Base-by-base conservation (phyloP, 1,140 invertebrate genomes). In the Prorops nasuta region DNA sequence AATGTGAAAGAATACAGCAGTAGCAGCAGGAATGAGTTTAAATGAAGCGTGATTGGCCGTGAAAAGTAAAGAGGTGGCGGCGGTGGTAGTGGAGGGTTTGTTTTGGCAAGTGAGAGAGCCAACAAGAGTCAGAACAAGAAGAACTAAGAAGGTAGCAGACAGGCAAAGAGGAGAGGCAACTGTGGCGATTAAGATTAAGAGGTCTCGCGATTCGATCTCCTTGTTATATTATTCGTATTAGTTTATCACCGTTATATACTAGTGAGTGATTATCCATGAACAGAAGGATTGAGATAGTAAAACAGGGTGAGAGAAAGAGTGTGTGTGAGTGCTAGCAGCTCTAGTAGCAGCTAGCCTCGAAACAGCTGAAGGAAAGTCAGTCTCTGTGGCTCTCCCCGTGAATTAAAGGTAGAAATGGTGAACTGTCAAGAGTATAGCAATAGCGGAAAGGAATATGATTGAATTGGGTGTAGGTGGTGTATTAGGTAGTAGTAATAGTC, bases 361-460 rank as follows among this genome's bases (percentile, higher is more conserved):
- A n/a, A n/a, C n/a, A n/a, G n/a, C n/a, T n/a, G n/a, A n/a, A n/a
- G n/a, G n/a, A n/a, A n/a, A n/a, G n/a, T n/a, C n/a, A n/a, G n/a
- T n/a, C n/a, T n/a, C n/a, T n/a, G n/a, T n/a, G n/a, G n/a, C 24
- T 3, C 42, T 44, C 41, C 40, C 38, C 44, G 54, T 51, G 52
- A 48, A 41, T 56, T 56, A 53, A 54, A 61, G n/a, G 42, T 28
- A 12, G 56, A 63, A 66, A 67, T 67, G 66, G 60, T 63, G 63
- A 70, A 67, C 64, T 71, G 67, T 71, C 64, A 73, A 69, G 60
- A 60, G 45, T 41, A 60, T 15, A 17, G 34, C n/a, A n/a, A 21
- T 37, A 32, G 1, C 41, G 44, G 32, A 38, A 39, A 16, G 4
- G 14, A 63, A 57, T 60, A 63, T 67, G 58, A 58, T 56, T 54